Evolutionary conservation across 2,797 vertebrate species (phyloP).

Genomic region (Heliangelus exortis): DNA sequence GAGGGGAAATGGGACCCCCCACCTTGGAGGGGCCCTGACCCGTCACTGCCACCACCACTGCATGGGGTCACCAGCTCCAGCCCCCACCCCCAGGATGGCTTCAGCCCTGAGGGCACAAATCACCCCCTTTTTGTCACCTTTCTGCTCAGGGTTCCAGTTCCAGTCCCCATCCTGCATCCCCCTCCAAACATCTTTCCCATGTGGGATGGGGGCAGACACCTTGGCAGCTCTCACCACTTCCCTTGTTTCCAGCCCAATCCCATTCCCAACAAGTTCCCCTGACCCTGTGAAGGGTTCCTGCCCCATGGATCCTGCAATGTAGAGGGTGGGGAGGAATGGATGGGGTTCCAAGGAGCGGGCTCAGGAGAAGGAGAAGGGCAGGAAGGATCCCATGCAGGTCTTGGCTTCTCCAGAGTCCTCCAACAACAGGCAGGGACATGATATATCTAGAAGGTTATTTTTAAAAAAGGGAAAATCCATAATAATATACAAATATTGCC

Average conservation of each 20-base stretch:
- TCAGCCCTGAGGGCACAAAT: background rate
- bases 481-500: background rate
- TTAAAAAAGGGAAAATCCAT: background rate
- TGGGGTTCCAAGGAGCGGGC: background rate
- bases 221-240: background rate
- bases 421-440: background rate
- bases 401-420: background rate
- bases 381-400: background rate
- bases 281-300: background rate
- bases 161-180: too few relatives aligned
- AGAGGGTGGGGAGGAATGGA: background rate
- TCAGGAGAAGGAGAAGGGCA: background rate
- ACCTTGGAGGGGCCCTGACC: background rate
- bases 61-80: background rate
- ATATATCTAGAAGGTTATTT: too few relatives aligned
- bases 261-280: rapidly evolving
- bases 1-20: background rate
- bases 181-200: background rate
- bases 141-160: background rate
- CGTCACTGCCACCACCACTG: background rate
- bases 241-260: background rate
- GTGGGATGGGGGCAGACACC: rapidly evolving
- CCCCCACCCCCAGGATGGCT: background rate
- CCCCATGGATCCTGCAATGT: background rate
- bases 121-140: rapidly evolving